A percentile compares a stretch with the other conserved stretches of the same genome.
These are phyloP conservation scores for Palythoa grandis DNA, from an alignment of 92 coral and sea anemone genomes.

Conservation along the genomic window DNA sequence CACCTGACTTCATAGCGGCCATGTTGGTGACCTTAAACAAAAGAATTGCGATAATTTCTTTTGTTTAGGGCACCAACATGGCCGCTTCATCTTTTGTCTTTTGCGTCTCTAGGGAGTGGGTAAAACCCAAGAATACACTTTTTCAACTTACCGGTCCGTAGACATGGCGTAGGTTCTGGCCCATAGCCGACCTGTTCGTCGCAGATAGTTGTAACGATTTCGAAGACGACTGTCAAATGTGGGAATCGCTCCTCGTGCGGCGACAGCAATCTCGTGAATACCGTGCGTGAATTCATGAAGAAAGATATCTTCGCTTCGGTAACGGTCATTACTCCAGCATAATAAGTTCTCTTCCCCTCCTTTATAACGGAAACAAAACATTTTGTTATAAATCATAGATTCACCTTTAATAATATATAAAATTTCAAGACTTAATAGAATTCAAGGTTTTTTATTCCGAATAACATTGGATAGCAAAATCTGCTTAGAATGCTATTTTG, in stretches of 20 bases:
- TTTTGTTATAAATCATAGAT: too few relatives aligned
- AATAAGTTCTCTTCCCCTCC: conserved; percentile 97
- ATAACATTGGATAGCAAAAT: too few relatives aligned
- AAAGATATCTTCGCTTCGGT: conserved; percentile 91
- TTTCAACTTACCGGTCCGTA: conserved; percentile 61
- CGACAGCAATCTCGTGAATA: conserved; percentile 80
- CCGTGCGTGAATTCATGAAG: conserved; percentile 97
- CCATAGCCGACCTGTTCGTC: conserved; percentile 72
- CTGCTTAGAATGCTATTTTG: too few relatives aligned
- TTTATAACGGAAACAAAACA: background rate
- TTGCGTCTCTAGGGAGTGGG: too few relatives aligned
- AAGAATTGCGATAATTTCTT: too few relatives aligned
- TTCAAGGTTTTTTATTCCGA: too few relatives aligned
- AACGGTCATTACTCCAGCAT: conserved; percentile 83
- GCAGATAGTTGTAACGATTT: conserved; percentile 74
- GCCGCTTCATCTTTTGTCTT: too few relatives aligned
- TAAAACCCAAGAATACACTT: too few relatives aligned
- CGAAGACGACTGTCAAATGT: conserved; percentile 78
- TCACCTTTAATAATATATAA: background rate
- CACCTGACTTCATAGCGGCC: too few relatives aligned
- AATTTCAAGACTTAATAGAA: too few relatives aligned
- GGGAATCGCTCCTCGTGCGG: conserved; percentile 85
- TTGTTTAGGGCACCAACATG: too few relatives aligned
- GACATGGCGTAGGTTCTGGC: conserved; percentile 92
- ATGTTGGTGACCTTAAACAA: too few relatives aligned